Evolutionary conservation across 2,888 invertebrate genomes (phyloP).

Genomic region (Eupithecia subumbrata): DNA sequence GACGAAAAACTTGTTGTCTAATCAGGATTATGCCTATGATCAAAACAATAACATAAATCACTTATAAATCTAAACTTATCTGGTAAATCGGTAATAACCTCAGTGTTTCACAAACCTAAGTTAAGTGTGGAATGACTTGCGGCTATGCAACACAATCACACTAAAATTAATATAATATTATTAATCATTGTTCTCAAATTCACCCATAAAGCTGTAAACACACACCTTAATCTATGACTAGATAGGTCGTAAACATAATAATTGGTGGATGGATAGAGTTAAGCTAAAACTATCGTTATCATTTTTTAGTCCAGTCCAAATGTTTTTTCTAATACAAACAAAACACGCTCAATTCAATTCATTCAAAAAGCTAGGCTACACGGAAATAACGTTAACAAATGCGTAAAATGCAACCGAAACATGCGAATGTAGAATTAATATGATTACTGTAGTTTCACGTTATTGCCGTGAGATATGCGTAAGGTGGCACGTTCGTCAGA

Average conservation of each 20-base stretch:
- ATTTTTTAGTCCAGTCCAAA: conserved; percentile 6
- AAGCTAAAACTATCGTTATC: background rate
- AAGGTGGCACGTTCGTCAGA: conserved; percentile 69
- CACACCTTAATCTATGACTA: conserved; percentile 47
- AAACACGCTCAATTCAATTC: background rate
- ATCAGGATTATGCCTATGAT: conserved; percentile 17
- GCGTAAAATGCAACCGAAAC: conserved; percentile 17
- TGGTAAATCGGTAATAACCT: background rate
- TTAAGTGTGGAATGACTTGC: conserved; percentile 13
- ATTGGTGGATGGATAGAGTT: conserved; percentile 3
- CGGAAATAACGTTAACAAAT: conserved; percentile 9
- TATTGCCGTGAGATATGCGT: conserved; percentile 64
- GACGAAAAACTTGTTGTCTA: conserved; percentile 4
- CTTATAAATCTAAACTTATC: background rate
- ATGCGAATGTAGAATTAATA: conserved; percentile 29
- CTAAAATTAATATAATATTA: too few relatives aligned
- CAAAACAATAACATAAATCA: conserved; percentile 11
- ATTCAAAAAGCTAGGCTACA: background rate
- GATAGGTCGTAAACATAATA: conserved; percentile 34
- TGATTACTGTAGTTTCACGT: conserved; percentile 57
- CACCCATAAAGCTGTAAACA: background rate
- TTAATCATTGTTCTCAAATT: background rate
- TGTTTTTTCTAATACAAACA: conserved; percentile 3
- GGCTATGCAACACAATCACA: conserved; percentile 13
- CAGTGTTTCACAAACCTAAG: background rate